A percentile compares a stretch with the other conserved stretches of the same genome.
Evolutionary conservation across 2,113 vertebrate species (phyloP).

Genomic region (Elgaria multicarinata): DNA sequence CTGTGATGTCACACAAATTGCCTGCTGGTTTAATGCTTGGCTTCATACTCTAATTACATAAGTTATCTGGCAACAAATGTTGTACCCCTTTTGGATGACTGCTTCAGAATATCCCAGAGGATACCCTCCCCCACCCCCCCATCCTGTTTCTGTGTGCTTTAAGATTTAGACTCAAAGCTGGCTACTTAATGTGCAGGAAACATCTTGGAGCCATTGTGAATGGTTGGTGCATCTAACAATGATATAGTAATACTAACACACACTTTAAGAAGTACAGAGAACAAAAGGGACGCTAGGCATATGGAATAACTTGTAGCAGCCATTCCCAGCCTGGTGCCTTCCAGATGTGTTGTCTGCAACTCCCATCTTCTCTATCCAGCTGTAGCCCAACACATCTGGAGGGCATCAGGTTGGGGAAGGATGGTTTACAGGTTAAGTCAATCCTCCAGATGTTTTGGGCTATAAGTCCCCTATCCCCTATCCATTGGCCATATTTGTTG

Average conservation of each 20-base stretch:
- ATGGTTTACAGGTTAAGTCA: background rate
- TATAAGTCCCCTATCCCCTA: too few species aligned
- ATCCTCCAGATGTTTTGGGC: too few species aligned
- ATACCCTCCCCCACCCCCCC: background rate
- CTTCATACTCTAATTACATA: background rate
- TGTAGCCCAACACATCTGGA: background rate
- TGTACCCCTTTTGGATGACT: slow-evolving; percentile 9
- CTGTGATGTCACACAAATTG: background rate
- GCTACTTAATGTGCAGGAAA: background rate
- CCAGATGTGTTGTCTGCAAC: too few species aligned
- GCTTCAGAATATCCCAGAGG: slow-evolving; percentile 8
- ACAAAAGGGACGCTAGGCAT: background rate
- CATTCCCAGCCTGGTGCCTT: background rate
- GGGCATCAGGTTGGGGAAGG: background rate
- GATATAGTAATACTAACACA: background rate
- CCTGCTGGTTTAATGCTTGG: background rate
- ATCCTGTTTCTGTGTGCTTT: background rate
- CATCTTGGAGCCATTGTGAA: background rate
- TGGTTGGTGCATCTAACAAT: background rate
- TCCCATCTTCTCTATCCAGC: background rate
- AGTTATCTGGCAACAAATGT: background rate
- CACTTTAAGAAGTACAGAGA: background rate
- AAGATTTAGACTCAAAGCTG: background rate
- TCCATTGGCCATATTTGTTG: too few species aligned
- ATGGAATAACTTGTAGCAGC: too few species aligned